These are phyloP conservation scores for Numenius arquata DNA, from an alignment of 2,113 vertebrate species.

Conservation along the genomic window DNA sequence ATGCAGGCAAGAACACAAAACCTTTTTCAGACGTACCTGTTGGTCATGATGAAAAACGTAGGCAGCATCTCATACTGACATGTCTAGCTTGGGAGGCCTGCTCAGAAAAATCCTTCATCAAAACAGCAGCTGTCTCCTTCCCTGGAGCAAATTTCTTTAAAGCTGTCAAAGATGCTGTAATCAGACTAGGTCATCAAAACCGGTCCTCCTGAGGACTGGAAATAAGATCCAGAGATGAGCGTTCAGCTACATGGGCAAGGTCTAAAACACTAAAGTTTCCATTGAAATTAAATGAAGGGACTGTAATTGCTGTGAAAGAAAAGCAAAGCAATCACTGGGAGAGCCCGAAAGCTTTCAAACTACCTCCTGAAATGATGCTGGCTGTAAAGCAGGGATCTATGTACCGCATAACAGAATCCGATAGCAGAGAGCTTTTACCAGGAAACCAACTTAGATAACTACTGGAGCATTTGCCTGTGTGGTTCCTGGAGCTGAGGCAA, in stretches of 20 bases:
- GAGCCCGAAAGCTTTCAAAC: slow-evolving; percentile 16
- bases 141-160: slow-evolving; percentile 75
- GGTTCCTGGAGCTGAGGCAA: neutral
- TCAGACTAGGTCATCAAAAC: slow-evolving; percentile 70
- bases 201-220: slow-evolving; percentile 50
- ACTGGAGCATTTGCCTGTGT: neutral
- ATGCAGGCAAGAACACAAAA: neutral
- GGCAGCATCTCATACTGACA: slow-evolving; percentile 75
- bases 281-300: slow-evolving; percentile 65
- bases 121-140: slow-evolving; percentile 74
- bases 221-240: slow-evolving; percentile 70
- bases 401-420: neutral
- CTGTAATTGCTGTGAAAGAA: slow-evolving; percentile 55
- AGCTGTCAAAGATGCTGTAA: slow-evolving; percentile 81
- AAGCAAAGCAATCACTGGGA: slow-evolving; percentile 17
- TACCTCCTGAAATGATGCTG: neutral
- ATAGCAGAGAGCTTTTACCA: slow-evolving; percentile 16
- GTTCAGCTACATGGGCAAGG: slow-evolving; percentile 57
- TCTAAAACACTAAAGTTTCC: slow-evolving; percentile 67
- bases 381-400: slow-evolving; percentile 22
- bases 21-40: slow-evolving; percentile 77
- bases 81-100: slow-evolving; percentile 75
- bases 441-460: neutral
- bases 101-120: slow-evolving; percentile 76
- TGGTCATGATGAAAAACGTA: slow-evolving; percentile 78